phyloP scores from a whole-genome alignment of 30 jellyfish, hydroid and myxozoan genomes.

The Clytia hemisphaerica region DNA sequence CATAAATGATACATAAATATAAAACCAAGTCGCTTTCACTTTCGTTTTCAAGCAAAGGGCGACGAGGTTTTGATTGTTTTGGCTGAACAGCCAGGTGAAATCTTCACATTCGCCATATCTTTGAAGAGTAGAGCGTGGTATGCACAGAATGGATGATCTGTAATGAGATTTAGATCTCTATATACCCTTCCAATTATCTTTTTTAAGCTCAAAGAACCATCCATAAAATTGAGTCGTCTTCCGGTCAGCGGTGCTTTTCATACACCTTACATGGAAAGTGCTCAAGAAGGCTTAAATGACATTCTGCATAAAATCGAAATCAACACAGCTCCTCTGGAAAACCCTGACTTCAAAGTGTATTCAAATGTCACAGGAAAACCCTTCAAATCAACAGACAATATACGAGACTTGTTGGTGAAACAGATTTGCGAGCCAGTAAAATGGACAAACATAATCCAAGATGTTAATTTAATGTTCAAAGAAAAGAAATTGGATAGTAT shows the following conservation, averaged over 20 bases:
- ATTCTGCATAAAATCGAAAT: slow-evolving; percentile 45
- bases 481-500: slow-evolving; percentile 25
- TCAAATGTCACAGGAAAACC: slow-evolving; percentile 93
- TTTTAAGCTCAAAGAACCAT: neutral
- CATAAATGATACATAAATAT: too few species aligned
- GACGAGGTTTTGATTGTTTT: too few species aligned
- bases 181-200: too few species aligned
- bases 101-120: too few species aligned
- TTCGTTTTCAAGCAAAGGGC: too few species aligned
- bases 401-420: slow-evolving; percentile 59
- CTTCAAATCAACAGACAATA: slow-evolving; percentile 45
- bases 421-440: slow-evolving; percentile 83
- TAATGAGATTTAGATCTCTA: too few species aligned
- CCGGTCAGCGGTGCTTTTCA: slow-evolving; percentile 98
- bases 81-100: too few species aligned
- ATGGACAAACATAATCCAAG: slow-evolving; percentile 52
- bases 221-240: slow-evolving; percentile 37
- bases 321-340: slow-evolving; percentile 7
- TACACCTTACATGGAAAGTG: slow-evolving; percentile 84
- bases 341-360: slow-evolving; percentile 45
- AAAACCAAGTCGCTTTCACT: too few species aligned
- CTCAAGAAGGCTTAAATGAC: slow-evolving; percentile 49
- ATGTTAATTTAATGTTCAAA: slow-evolving; percentile 15
- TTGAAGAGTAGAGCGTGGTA: too few species aligned
- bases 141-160: too few species aligned